A percentile compares a stretch with the other conserved stretches of the same genome.
Conservation (phyloP, 2,888 invertebrate genomes). For the Aspidapion aeneum region DNA sequence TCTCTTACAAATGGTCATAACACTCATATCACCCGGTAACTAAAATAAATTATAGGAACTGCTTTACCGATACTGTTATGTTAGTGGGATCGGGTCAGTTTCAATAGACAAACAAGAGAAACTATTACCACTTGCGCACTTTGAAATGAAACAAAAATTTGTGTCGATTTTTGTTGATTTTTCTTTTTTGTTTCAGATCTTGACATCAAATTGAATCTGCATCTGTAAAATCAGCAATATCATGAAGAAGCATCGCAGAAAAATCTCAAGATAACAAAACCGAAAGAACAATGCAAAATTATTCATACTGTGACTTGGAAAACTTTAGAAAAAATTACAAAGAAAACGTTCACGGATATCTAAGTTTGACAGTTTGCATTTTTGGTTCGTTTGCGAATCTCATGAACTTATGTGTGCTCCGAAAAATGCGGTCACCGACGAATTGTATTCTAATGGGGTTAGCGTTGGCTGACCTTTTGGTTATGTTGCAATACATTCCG, state of each 20-base stretch:
- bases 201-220: too few relatives aligned
- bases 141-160: too few relatives aligned
- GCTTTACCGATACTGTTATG: too few relatives aligned
- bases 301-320: slow-evolving; percentile 28
- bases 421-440: slow-evolving; percentile 75
- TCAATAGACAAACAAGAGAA: too few relatives aligned
- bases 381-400: slow-evolving; percentile 84
- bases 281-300: slow-evolving; percentile 8
- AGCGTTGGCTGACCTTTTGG: slow-evolving; percentile 81
- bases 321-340: slow-evolving; percentile 27
- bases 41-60: too few relatives aligned
- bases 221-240: background rate
- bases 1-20: too few relatives aligned
- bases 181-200: background rate
- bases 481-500: slow-evolving; percentile 79
- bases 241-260: background rate
- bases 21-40: too few relatives aligned
- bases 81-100: too few relatives aligned
- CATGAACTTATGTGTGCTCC: slow-evolving; percentile 78
- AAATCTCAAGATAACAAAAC: background rate
- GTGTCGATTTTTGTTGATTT: too few relatives aligned
- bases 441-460: slow-evolving; percentile 78
- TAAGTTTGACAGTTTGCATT: slow-evolving; percentile 77
- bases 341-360: slow-evolving; percentile 64
- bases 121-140: too few relatives aligned